These are phyloP conservation scores for Parnassius mnemosyne DNA, from an alignment of 2,888 invertebrate genomes.

Conservation along the genomic window DNA sequence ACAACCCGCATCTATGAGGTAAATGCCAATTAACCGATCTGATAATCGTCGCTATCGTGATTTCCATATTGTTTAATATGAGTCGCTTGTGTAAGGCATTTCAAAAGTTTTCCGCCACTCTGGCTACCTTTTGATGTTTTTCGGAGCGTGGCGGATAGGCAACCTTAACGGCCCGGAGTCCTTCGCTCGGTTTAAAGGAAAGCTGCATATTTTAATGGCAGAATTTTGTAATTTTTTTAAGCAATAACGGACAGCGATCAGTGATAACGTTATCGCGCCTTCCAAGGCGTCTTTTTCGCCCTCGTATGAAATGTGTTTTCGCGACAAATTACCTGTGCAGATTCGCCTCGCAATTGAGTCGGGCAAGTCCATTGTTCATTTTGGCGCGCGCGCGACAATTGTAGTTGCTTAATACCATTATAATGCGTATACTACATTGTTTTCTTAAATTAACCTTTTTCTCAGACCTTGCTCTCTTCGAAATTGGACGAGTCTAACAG, in stretches of 20 bases:
- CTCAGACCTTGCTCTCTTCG: constrained; percentile 48
- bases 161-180: constrained; percentile 78
- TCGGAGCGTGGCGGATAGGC: constrained; percentile 80
- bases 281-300: constrained; percentile 42
- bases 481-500: constrained; percentile 38
- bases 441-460: constrained; percentile 50
- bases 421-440: constrained; percentile 56
- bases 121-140: constrained; percentile 76
- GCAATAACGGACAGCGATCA: constrained; percentile 43
- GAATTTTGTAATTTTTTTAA: constrained; percentile 60
- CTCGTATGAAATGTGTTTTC: constrained; percentile 25
- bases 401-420: constrained; percentile 48
- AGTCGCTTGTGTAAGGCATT: constrained; percentile 72
- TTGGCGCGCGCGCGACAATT: constrained; percentile 50
- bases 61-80: constrained; percentile 76
- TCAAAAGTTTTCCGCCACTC: constrained; percentile 75
- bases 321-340: constrained; percentile 26
- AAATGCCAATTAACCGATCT: constrained; percentile 76
- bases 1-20: constrained; percentile 46
- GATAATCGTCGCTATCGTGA: constrained; percentile 74
- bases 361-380: constrained; percentile 52
- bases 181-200: constrained; percentile 72
- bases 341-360: constrained; percentile 40
- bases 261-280: constrained; percentile 52
- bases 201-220: constrained; percentile 70